phyloP scores from a whole-genome alignment of 1,140 invertebrate genomes.

The Magallana gigas region DNA sequence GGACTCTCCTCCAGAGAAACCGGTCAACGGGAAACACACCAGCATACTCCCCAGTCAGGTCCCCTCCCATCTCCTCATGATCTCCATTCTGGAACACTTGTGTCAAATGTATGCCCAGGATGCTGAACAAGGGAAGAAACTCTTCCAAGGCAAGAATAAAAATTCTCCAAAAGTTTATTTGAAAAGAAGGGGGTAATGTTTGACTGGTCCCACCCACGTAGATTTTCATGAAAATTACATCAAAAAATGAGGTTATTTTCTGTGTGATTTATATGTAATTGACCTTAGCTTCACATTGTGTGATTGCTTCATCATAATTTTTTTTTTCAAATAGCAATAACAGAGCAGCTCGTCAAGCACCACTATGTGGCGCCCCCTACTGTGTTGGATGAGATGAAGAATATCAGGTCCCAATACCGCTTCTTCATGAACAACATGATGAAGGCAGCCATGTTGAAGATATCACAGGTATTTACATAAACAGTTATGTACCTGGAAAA shows the following conservation, averaged over 20 bases:
- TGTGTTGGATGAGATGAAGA: slow-evolving; percentile 72
- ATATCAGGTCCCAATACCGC: slow-evolving; percentile 68
- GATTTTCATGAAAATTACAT: no score
- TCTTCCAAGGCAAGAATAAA: slow-evolving; percentile 64
- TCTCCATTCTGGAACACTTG: slow-evolving; percentile 68
- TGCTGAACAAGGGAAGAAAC: slow-evolving; percentile 58
- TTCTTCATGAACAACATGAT: slow-evolving; percentile 68
- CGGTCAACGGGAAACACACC: neutral
- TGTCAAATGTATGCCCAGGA: slow-evolving; percentile 66
- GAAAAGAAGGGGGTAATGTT: no score
- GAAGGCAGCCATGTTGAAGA: slow-evolving; percentile 64
- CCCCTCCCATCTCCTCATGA: slow-evolving; percentile 70
- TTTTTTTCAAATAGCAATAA: slow-evolving; percentile 66
- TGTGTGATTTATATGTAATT: no score
- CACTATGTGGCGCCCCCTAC: slow-evolving; percentile 70
- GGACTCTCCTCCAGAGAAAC: neutral
- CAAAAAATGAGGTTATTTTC: no score
- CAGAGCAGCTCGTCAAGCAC: slow-evolving; percentile 68
- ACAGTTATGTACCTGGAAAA: no score
- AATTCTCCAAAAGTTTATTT: neutral
- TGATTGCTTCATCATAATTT: neutral
- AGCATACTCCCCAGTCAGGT: slow-evolving; percentile 54
- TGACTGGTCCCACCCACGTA: no score
- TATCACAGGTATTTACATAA: slow-evolving; percentile 58
- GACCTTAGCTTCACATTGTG: neutral